A percentile compares a stretch with the other conserved stretches of the same genome.
phyloP scores from a whole-genome alignment of 1,140 invertebrate genomes.

The Bombus soroeensis region DNA sequence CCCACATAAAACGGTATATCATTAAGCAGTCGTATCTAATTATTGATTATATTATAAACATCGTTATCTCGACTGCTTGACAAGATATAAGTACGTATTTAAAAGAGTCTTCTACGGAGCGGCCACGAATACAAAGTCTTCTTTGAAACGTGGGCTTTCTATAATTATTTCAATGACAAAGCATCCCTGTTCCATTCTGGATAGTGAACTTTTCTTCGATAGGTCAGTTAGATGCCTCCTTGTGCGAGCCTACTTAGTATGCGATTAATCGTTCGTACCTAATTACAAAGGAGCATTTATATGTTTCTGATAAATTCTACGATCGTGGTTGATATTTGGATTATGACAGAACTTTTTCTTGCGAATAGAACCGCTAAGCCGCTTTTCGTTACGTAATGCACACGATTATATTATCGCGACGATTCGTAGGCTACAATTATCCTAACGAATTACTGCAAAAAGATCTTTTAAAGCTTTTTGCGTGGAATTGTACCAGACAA shows the following conservation, averaged over 20 bases:
- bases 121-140: too few species aligned
- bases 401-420: background rate
- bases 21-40: background rate
- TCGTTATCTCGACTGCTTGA: background rate
- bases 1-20: background rate
- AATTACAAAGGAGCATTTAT: background rate
- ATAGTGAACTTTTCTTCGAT: slow-evolving; percentile 4
- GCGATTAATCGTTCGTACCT: background rate
- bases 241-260: background rate
- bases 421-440: background rate
- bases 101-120: too few species aligned
- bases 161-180: slow-evolving; percentile 12
- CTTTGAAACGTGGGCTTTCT: too few species aligned
- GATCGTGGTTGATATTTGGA: background rate
- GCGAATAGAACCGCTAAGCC: background rate
- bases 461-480: background rate
- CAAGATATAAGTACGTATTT: background rate
- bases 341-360: background rate
- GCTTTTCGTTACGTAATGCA: background rate
- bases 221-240: background rate
- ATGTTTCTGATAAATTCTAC: background rate
- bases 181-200: background rate
- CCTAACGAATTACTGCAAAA: background rate
- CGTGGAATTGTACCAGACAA: background rate
- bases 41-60: background rate